Conservation (phyloP, 1,140 invertebrate species). For the Ostrea denselamellosa region DNA sequence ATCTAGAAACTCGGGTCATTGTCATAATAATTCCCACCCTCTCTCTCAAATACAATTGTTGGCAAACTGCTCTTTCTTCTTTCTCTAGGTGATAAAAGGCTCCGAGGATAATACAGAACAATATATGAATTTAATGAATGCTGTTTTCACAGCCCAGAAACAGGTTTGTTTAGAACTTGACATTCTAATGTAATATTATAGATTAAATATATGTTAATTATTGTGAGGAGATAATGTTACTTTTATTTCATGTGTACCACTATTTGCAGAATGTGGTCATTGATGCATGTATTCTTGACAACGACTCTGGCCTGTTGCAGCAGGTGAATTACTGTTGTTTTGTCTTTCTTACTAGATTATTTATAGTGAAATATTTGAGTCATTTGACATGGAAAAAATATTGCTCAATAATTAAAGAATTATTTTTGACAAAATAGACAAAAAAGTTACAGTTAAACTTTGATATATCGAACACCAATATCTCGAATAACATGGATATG, state of each 20-base stretch:
- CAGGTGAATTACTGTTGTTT: constrained; percentile 82
- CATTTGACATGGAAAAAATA: background rate
- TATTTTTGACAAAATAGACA: constrained; percentile 21
- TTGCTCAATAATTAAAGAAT: background rate
- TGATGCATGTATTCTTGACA: constrained; percentile 95
- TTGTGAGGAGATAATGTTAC: background rate
- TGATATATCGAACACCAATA: no score
- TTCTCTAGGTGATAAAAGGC: constrained; percentile 84
- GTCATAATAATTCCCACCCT: no score
- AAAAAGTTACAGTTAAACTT: no score
- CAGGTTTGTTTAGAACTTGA: constrained; percentile 79
- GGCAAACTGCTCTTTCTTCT: background rate
- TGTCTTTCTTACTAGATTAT: background rate
- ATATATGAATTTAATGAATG: constrained; percentile 99
- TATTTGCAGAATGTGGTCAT: constrained; percentile 88
- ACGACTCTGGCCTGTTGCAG: constrained; percentile 93
- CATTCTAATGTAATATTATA: background rate
- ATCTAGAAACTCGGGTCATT: no score
- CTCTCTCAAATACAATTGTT: background rate
- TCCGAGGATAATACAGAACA: constrained; percentile 92
- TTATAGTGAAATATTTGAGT: background rate
- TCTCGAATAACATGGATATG: no score
- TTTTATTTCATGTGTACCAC: constrained; percentile 44
- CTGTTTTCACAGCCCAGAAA: constrained; percentile 96
- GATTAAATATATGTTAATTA: background rate